A percentile compares a stretch with the other conserved stretches of the same genome.
Conservation (phyloP, 2,113 vertebrate species). For the Urocitellus parryii region DNA sequence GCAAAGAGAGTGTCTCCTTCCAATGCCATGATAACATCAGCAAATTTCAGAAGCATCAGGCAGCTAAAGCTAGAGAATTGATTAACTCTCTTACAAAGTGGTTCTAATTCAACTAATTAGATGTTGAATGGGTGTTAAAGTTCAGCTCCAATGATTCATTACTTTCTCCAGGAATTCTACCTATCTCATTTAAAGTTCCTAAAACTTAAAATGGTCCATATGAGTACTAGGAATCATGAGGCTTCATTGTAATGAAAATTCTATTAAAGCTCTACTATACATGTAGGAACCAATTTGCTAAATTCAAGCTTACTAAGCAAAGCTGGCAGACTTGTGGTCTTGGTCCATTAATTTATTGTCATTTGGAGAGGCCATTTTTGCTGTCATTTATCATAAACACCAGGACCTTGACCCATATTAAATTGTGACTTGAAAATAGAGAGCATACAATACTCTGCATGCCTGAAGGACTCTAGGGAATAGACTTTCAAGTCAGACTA, state of each 20-base stretch:
- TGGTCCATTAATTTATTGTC: constrained; percentile 63
- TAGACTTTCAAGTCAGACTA: constrained; percentile 1
- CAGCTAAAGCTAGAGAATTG: constrained; percentile 86
- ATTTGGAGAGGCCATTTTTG: constrained; percentile 48
- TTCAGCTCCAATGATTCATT: constrained; percentile 86
- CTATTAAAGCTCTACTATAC: constrained; percentile 54
- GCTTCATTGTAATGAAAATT: constrained; percentile 68
- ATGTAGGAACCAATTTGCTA: constrained; percentile 9
- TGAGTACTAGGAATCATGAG: constrained; percentile 66
- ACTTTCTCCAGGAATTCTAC: constrained; percentile 81
- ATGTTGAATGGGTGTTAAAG: constrained; percentile 87
- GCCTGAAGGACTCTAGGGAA: constrained; percentile 20
- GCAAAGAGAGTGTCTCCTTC: constrained; percentile 82
- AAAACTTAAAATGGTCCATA: constrained; percentile 77
- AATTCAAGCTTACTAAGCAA: constrained; percentile 60
- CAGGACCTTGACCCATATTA: constrained; percentile 53
- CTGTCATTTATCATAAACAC: constrained; percentile 70
- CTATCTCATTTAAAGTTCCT: constrained; percentile 84
- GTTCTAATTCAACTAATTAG: constrained; percentile 88
- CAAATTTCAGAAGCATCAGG: constrained; percentile 86
- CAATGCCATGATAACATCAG: constrained; percentile 89
- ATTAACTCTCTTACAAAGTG: constrained; percentile 87
- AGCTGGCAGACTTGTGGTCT: neutral
- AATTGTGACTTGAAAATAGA: constrained; percentile 38
- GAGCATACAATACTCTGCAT: neutral